These are phyloP conservation scores for Himalopsyche phryganea DNA, from an alignment of 1,140 invertebrate species.

Conservation along the genomic window DNA sequence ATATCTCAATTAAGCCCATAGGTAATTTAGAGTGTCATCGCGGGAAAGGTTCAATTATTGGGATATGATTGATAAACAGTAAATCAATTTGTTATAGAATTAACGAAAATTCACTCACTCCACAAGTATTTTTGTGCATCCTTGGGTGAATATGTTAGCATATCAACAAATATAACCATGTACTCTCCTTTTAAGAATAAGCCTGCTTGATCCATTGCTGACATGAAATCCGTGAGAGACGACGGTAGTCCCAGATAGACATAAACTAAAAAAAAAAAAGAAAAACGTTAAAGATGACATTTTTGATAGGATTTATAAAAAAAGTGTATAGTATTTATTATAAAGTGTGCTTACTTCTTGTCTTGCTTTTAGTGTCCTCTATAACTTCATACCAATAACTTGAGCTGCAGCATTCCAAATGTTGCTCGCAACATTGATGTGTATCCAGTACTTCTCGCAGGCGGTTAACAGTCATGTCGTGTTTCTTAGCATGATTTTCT, in stretches of 20 bases:
- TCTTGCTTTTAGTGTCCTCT: constrained; percentile 82
- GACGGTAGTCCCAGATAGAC: constrained; percentile 82
- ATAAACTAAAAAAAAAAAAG: constrained; percentile 71
- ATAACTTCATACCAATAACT: constrained; percentile 82
- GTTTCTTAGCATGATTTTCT: constrained; percentile 63
- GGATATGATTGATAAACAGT: no score
- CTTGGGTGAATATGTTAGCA: constrained; percentile 74
- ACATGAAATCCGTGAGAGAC: constrained; percentile 85
- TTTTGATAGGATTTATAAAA: background rate
- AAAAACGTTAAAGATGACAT: constrained; percentile 19
- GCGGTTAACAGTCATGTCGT: constrained; percentile 81
- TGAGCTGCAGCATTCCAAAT: constrained; percentile 67
- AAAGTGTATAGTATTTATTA: background rate
- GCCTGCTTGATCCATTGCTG: constrained; percentile 80
- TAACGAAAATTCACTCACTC: constrained; percentile 36
- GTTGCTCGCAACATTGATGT: constrained; percentile 71
- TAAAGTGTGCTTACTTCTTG: constrained; percentile 68
- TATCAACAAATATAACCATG: constrained; percentile 92
- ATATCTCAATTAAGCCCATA: no score
- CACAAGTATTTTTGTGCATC: constrained; percentile 84
- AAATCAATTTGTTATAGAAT: no score
- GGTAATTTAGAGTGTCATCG: no score
- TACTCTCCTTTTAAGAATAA: constrained; percentile 89
- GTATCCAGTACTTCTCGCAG: constrained; percentile 63
- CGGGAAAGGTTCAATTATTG: no score